Percentiles rank a stretch among this genome's conserved stretches.
phyloP scores from a whole-genome alignment of 2,113 vertebrate genomes.

The Corvus cornix region DNA sequence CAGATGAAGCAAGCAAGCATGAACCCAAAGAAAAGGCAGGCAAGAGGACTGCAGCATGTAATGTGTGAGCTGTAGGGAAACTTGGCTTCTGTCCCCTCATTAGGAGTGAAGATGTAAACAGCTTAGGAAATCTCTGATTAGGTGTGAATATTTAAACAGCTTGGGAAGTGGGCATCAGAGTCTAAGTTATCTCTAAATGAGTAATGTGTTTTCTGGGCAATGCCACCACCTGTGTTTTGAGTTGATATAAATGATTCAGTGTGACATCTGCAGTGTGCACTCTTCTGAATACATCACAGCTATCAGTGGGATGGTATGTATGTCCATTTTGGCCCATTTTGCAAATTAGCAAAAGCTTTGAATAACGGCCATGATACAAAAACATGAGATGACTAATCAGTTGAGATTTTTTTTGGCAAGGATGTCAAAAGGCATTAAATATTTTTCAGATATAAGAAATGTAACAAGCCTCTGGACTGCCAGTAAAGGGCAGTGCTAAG shows the following conservation, averaged over 20 bases:
- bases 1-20: not conserved
- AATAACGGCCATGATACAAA: not conserved
- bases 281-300: not conserved
- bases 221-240: not conserved
- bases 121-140: not conserved
- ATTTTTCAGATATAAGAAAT: constrained; percentile 1
- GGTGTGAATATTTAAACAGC: not conserved
- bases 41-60: not conserved
- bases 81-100: not conserved
- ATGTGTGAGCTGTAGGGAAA: not conserved
- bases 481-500: not conserved
- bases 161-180: not conserved
- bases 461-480: not conserved
- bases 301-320: not conserved
- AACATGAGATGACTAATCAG: not conserved
- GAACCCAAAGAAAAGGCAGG: not conserved
- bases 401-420: not conserved
- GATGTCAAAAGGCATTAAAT: not conserved
- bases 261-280: not conserved
- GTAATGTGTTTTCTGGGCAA: not conserved
- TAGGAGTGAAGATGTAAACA: not conserved
- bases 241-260: not conserved
- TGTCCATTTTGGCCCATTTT: not conserved
- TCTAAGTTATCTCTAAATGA: not conserved
- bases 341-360: not conserved